A percentile compares a stretch with the other conserved stretches of the same genome.
These are phyloP conservation scores for Lacerta agilis DNA, from an alignment of 2,797 vertebrate species.

Conservation along the genomic window DNA sequence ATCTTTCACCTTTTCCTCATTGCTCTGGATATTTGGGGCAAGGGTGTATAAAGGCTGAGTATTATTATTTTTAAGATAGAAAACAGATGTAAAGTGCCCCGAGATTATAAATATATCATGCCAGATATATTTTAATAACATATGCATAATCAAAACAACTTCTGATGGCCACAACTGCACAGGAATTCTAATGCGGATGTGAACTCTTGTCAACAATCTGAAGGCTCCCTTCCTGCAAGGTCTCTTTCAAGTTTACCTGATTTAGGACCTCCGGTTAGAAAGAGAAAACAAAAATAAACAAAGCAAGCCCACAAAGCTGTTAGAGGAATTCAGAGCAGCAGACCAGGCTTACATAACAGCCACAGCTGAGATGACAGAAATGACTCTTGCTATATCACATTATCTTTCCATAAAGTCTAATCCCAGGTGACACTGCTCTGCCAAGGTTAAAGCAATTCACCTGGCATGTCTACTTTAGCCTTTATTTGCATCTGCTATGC, in stretches of 20 bases:
- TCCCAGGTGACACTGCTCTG: slow-evolving; percentile 23
- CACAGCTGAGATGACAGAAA: neutral
- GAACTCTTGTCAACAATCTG: neutral
- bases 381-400: rapidly evolving
- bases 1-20: rapidly evolving
- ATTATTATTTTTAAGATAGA: neutral
- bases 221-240: neutral
- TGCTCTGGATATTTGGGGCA: neutral
- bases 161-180: rapidly evolving
- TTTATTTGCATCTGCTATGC: neutral
- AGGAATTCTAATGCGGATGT: neutral
- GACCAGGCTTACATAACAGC: neutral
- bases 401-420: slow-evolving; percentile 18
- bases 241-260: neutral
- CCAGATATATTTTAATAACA: neutral
- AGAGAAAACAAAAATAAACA: neutral
- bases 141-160: rapidly evolving
- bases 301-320: neutral
- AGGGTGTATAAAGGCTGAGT: neutral
- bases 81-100: neutral
- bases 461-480: neutral
- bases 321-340: neutral
- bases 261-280: neutral
- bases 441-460: slow-evolving; percentile 14
- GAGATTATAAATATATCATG: neutral